Percentiles rank a stretch among this genome's conserved stretches.
Evolutionary conservation across 2,797 vertebrate species (phyloP).

Genomic region (Gambelia wislizenii): DNA sequence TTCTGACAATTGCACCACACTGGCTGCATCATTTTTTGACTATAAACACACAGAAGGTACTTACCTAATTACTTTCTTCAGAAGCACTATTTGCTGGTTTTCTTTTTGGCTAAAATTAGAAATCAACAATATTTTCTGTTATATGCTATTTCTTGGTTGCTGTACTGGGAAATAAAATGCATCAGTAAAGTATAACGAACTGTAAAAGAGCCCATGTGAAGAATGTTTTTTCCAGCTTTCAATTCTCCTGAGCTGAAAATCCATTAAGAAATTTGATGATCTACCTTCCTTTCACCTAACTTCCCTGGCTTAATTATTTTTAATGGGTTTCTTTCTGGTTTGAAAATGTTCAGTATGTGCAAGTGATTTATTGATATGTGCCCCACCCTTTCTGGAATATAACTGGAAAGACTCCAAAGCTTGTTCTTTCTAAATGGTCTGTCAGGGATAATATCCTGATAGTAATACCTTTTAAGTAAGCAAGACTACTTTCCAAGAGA

Average conservation of each 20-base stretch:
- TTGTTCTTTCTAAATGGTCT: neutral
- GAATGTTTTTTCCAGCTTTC: conserved; percentile 22
- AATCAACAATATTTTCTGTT: neutral
- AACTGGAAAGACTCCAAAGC: conserved; percentile 37
- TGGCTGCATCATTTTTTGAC: neutral
- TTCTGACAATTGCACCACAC: neutral
- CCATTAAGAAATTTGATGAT: conserved; percentile 52
- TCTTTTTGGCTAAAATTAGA: conserved; percentile 10
- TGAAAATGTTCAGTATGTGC: conserved; percentile 22
- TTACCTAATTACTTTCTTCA: conserved; percentile 25
- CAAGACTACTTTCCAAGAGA: conserved; percentile 9
- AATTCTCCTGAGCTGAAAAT: conserved; percentile 45
- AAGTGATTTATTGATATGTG: conserved; percentile 24
- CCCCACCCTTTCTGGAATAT: neutral
- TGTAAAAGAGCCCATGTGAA: conserved; percentile 24
- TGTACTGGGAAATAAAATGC: conserved; percentile 10
- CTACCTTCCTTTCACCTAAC: conserved; percentile 41
- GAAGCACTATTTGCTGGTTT: neutral
- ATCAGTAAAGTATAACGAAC: conserved; percentile 34
- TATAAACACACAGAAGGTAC: neutral
- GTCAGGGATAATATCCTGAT: conserved; percentile 35
- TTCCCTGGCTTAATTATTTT: conserved; percentile 48
- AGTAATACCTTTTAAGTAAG: conserved; percentile 35
- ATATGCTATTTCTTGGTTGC: conserved; percentile 27
- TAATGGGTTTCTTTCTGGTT: conserved; percentile 43